Evolutionary conservation across 2,113 vertebrate species (phyloP).

Genomic region (Grantiella picta): DNA sequence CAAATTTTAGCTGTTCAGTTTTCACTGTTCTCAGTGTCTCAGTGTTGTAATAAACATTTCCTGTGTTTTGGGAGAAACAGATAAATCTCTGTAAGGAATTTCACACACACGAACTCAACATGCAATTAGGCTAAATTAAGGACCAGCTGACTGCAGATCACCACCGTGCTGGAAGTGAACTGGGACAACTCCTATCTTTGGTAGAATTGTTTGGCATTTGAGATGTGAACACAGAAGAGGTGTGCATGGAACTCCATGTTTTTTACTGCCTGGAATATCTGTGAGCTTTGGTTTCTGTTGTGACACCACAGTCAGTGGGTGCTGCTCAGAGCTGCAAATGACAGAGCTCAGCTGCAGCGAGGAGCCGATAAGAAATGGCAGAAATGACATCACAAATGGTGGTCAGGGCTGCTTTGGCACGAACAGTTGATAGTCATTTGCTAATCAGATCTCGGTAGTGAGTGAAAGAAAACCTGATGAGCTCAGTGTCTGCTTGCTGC

Average conservation of each 20-base stretch:
- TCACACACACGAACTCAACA: neutral
- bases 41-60: neutral
- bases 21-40: neutral
- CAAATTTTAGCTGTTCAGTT: neutral
- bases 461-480: fast-evolving
- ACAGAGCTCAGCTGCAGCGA: neutral
- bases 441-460: neutral
- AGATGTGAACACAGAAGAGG: neutral
- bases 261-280: neutral
- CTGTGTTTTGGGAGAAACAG: neutral
- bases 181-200: fast-evolving
- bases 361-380: neutral
- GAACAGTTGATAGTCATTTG: fast-evolving
- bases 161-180: fast-evolving
- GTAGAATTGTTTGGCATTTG: neutral
- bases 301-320: fast-evolving
- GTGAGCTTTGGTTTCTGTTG: neutral
- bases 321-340: neutral
- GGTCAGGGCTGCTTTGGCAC: neutral
- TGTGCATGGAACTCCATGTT: fast-evolving
- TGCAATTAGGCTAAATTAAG: neutral
- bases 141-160: neutral
- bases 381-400: neutral
- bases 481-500: neutral
- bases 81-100: neutral